Conservation (phyloP, 2,888 invertebrate genomes). For the Diogma glabrata region DNA sequence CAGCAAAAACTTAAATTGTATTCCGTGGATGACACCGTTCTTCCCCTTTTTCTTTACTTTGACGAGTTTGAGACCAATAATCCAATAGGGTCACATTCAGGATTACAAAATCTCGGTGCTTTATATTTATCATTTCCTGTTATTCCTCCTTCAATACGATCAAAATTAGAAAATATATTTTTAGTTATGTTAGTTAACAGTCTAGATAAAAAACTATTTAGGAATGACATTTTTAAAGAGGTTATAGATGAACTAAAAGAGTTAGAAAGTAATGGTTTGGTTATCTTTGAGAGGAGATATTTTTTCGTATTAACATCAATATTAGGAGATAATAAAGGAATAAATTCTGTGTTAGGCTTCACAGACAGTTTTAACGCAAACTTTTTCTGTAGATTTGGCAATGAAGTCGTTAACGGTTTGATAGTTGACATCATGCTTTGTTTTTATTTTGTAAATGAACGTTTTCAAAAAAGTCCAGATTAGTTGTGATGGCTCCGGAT, state of each 20-base stretch:
- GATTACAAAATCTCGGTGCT: constrained; percentile 3
- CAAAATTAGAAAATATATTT: constrained; percentile 11
- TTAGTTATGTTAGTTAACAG: not conserved
- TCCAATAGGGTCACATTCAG: not conserved
- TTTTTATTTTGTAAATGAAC: not conserved
- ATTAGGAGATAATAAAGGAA: constrained; percentile 12
- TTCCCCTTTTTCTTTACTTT: constrained; percentile 16
- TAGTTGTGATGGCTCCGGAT: not conserved
- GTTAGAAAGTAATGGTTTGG: constrained; percentile 5
- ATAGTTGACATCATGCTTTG: not conserved
- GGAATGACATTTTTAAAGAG: constrained; percentile 3
- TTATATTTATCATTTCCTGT: constrained; percentile 10
- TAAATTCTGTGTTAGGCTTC: constrained; percentile 11
- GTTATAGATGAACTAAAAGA: constrained; percentile 6
- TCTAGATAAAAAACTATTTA: constrained; percentile 7
- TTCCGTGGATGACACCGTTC: not conserved
- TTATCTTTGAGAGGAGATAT: not conserved
- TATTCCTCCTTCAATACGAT: not conserved
- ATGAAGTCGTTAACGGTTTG: not conserved
- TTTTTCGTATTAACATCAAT: constrained; percentile 5
- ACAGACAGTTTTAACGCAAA: constrained; percentile 11
- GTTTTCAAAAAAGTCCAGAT: not conserved
- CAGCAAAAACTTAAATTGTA: not conserved
- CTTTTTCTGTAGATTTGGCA: constrained; percentile 9
- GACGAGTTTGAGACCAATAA: constrained; percentile 14